phyloP scores from a whole-genome alignment of 1,140 invertebrate species.

The Mya arenaria region DNA sequence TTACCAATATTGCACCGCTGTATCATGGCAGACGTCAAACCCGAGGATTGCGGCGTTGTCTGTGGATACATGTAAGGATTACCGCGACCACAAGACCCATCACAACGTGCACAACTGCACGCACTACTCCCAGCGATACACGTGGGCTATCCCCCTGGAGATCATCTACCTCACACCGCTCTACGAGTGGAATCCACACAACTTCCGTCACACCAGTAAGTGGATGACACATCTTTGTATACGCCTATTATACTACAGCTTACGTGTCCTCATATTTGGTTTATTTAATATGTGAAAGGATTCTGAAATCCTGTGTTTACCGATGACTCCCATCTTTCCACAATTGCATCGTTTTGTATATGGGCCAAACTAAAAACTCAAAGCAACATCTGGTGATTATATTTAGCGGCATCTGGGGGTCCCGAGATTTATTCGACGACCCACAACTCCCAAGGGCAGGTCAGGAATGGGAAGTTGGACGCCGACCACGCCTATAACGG shows the following conservation, averaged over 20 bases:
- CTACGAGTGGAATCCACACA: conserved; percentile 64
- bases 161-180: conserved; percentile 67
- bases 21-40: conserved; percentile 61
- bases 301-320: neutral
- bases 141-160: conserved; percentile 67
- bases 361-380: too few relatives aligned
- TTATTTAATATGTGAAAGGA: neutral
- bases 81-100: neutral
- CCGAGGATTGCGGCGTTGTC: conserved; percentile 40
- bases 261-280: neutral
- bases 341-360: too few relatives aligned
- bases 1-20: too few relatives aligned
- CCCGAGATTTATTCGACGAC: neutral
- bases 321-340: neutral
- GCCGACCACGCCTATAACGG: conserved; percentile 65
- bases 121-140: conserved; percentile 40
- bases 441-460: neutral
- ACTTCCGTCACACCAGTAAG: conserved; percentile 36
- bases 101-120: conserved; percentile 26
- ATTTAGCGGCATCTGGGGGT: neutral
- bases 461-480: conserved; percentile 57
- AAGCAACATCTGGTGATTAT: too few relatives aligned
- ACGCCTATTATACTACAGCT: neutral
- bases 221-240: too few relatives aligned
- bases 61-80: conserved; percentile 19